Base-by-base conservation (phyloP, 2,113 vertebrate genomes). In the Eclectus roratus region DNA sequence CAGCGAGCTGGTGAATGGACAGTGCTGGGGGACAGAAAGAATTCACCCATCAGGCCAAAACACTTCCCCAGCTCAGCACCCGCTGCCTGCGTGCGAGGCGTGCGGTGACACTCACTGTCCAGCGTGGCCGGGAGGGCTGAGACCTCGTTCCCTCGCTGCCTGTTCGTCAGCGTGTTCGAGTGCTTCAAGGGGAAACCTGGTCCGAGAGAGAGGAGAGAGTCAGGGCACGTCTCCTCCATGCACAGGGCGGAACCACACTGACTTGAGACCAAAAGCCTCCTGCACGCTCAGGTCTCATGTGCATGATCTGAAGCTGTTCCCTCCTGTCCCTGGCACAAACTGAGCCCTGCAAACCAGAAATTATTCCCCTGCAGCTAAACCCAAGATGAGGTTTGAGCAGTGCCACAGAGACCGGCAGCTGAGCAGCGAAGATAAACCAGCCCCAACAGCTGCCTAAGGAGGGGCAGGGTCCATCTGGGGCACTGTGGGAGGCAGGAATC, bases 1-100 rank as follows among this genome's bases (percentile, higher is more conserved):
- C 99, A 2, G 99, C 99, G 1, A 99, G 97, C 97, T 99, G 99
- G 95, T 99, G 99, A 95, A 99, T 98, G 60, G 99, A 99, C 61
- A 99, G 94, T 3, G 98, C 99, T 99, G 80, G 13, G 35, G 13
- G 14, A 56, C 0, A 23, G 31, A 80, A 29, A 33, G 35, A 69
- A 79, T 46, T 50, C 64, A 33, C 33, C 50, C 8, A 1, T n/a
- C n/a, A 66, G 39, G 53, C 71, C 10, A 56, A 63, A 39, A 3
- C 11, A 10, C n/a, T 46, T 37, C 37, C 37, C 50, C 73, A n/a
- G 44, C 7, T 50, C 78, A 28, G 52, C 41, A 31, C 23, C 46
- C 60, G 17, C 27, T 4, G 2, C 17, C 66, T 50, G 46, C 21
- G 9, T n/a, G 55, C 3, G 33, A 14, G 55, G 56, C 3, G 33